Evolutionary conservation across 2,797 vertebrate species (phyloP).

Genomic region (Crenichthys baileyi): DNA sequence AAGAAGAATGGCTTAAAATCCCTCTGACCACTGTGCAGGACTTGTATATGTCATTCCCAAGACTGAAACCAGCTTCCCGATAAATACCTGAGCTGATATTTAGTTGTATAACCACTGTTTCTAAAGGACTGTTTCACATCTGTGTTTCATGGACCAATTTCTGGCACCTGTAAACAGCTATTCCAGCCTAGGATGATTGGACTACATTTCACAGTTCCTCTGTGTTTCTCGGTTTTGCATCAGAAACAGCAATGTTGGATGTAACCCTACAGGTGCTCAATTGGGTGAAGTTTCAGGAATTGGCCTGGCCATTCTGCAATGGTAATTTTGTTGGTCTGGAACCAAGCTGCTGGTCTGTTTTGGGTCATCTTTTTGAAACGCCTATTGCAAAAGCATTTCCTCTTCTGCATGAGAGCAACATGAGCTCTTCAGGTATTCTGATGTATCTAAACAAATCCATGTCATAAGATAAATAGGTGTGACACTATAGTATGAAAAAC

Average conservation of each 20-base stretch:
- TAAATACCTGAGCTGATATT: not conserved
- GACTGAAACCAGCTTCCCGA: too few relatives aligned
- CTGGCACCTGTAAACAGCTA: not conserved
- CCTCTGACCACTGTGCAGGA: too few relatives aligned
- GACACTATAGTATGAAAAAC: not conserved
- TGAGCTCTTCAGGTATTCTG: not conserved
- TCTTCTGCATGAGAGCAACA: not conserved
- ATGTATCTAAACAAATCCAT: not conserved
- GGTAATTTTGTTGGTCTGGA: not conserved
- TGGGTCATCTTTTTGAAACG: not conserved
- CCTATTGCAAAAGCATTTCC: not conserved
- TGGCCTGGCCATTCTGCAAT: not conserved
- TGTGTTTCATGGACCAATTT: not conserved
- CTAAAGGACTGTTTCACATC: not conserved
- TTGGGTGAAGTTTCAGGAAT: not conserved
- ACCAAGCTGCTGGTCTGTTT: not conserved
- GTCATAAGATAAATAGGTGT: not conserved
- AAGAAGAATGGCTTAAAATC: too few relatives aligned
- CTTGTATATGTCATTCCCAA: too few relatives aligned
- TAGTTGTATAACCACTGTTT: not conserved
- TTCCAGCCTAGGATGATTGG: not conserved
- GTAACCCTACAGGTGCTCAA: not conserved
- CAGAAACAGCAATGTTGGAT: not conserved
- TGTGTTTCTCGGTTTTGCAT: not conserved
- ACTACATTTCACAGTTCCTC: not conserved